Base-by-base conservation (phyloP, 1,140 invertebrate genomes). In the Uloborus diversus region DNA sequence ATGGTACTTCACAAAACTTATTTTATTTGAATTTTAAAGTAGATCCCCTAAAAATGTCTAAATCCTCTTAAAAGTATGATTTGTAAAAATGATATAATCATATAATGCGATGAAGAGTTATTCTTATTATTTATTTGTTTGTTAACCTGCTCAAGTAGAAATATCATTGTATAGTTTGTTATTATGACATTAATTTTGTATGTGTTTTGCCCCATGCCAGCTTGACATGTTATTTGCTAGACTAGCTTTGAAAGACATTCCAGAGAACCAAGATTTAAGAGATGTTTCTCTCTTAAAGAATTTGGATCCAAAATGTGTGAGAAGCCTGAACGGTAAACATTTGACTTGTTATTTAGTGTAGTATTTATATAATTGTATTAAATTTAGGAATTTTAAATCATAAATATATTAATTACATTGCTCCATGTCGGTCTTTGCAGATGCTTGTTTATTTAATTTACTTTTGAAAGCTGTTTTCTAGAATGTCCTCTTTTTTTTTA, bases 191-290 rank as follows among this genome's bases (percentile, higher is more conserved):
- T n/a, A n/a, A n/a, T n/a, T n/a, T n/a, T n/a, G n/a, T n/a, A n/a
- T n/a, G n/a, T n/a, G n/a, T n/a, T n/a, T n/a, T n/a, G n/a, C n/a
- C n/a, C n/a, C n/a, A n/a, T n/a, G n/a, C n/a, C 35, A 87, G 79
- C 83, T 90, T 82, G 98, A 99, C 90, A 94, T 99, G 92, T 86
- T 99, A 61, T 99, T 99, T 89, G 96, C 97, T 0, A 90, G 95
- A 79, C 88, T 99, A 47, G 93, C 96, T 23, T 88, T 97, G 0
- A 97, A 97, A 85, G 94, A 96, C 87, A 96, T 99, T 86, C 92
- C 94, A 33, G 91, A 88, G 76, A 88, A 90, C 83, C 86, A 94
- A 89, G 94, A 99, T 88, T 89, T 99, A 7, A 89, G 91, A 82
- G 96, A 99, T 87, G 96, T 99, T 85, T 92, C 91, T 84, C 86